phyloP scores from a whole-genome alignment of 2,888 invertebrate species.

The Drosophila nigricruria region DNA sequence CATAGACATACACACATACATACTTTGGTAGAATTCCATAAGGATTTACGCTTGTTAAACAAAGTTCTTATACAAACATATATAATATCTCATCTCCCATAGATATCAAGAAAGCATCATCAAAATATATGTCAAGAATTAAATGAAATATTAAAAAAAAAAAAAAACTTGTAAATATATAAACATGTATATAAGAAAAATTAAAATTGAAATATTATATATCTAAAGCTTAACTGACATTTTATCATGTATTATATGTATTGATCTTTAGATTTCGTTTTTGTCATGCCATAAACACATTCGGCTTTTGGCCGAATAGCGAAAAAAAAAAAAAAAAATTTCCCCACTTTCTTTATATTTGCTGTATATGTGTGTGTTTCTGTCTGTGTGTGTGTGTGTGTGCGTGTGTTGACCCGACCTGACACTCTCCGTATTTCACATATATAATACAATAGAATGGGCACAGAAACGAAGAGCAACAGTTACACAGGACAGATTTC shows the following conservation, averaged over 20 bases:
- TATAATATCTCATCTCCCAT: background rate
- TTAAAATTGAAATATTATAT: background rate
- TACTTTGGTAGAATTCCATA: constrained; percentile 8
- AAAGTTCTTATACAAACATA: background rate
- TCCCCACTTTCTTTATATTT: background rate
- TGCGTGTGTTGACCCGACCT: constrained; percentile 72
- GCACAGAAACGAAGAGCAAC: constrained; percentile 83
- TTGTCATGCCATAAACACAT: background rate
- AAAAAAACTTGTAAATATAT: background rate
- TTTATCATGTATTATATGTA: background rate
- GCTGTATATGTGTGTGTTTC: constrained; percentile 4
- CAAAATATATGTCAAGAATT: background rate
- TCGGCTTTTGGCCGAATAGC: constrained; percentile 14
- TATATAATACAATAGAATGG: constrained; percentile 81
- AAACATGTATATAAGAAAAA: background rate
- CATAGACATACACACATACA: background rate
- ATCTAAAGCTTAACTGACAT: background rate
- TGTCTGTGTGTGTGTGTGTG: constrained; percentile 37
- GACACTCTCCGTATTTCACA: constrained; percentile 77
- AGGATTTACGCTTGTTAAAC: background rate
- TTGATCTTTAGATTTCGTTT: constrained; percentile 6
- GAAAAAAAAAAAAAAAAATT: no score
- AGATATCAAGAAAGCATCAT: background rate
- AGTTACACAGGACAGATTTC: constrained; percentile 81
- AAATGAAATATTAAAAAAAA: background rate